These are phyloP conservation scores for Glyptemys insculpta DNA, from an alignment of 2,797 vertebrate genomes.

Conservation along the genomic window DNA sequence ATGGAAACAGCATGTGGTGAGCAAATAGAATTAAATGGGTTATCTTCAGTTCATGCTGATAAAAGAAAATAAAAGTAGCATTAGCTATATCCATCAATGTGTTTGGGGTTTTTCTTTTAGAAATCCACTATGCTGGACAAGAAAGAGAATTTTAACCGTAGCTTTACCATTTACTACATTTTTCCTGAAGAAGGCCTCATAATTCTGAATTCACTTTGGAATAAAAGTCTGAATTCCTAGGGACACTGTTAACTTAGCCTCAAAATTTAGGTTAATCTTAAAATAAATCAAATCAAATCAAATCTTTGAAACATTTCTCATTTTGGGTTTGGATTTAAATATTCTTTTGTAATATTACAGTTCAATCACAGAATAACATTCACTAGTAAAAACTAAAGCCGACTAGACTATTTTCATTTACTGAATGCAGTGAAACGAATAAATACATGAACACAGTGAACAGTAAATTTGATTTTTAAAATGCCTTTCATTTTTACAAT, in stretches of 20 bases:
- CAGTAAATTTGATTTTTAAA: rapidly evolving
- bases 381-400: neutral
- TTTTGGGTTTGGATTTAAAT: neutral
- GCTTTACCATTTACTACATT: neutral
- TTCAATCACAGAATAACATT: neutral
- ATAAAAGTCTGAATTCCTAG: neutral
- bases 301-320: neutral
- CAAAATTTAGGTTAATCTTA: neutral
- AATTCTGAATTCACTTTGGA: neutral
- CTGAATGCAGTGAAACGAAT: neutral
- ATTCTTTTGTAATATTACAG: neutral
- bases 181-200: neutral
- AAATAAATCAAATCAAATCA: neutral
- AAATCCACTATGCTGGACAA: neutral
- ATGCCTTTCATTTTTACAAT: neutral
- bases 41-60: constrained; percentile 25
- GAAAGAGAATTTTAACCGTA: neutral
- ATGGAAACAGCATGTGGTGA: neutral
- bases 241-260: neutral
- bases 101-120: neutral
- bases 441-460: neutral
- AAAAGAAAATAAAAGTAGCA: constrained; percentile 21
- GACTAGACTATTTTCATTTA: neutral
- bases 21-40: constrained; percentile 17
- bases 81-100: neutral